Conservation (phyloP, 92 coral and sea anemone genomes). For the Zoanthus sociatus region DNA sequence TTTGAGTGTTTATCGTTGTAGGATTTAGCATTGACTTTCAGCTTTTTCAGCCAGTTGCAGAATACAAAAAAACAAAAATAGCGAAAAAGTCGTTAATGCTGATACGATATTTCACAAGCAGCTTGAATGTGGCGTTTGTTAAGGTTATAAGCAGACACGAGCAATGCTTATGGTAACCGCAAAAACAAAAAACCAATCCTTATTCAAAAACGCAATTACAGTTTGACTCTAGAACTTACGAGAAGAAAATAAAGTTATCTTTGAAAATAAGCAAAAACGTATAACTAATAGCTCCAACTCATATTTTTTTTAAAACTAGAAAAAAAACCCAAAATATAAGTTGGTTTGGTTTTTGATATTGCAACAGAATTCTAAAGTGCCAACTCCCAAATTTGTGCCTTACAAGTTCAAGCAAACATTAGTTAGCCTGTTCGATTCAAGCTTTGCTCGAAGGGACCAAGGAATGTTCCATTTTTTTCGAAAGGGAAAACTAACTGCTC, state of each 20-base stretch:
- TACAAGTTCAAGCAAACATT: neutral
- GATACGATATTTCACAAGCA: conserved; percentile 2
- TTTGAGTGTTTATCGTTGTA: no score
- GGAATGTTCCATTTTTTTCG: neutral
- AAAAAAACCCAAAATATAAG: neutral
- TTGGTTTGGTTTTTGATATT: neutral
- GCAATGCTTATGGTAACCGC: neutral
- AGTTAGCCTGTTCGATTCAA: neutral
- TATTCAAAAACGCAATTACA: neutral
- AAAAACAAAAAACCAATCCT: neutral
- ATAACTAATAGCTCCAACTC: no score
- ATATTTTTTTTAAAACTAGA: no score
- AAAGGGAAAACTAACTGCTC: neutral
- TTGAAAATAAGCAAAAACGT: no score
- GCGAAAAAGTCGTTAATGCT: neutral
- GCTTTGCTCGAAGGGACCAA: neutral
- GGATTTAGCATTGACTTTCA: no score
- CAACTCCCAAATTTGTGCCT: neutral
- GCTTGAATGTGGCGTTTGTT: neutral
- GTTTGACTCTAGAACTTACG: neutral
- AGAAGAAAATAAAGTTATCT: neutral
- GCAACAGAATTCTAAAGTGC: neutral
- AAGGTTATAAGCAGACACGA: neutral
- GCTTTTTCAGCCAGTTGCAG: neutral
- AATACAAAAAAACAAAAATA: neutral